Base-by-base conservation (phyloP, 2,888 invertebrate genomes). In the Patella pellucida region DNA sequence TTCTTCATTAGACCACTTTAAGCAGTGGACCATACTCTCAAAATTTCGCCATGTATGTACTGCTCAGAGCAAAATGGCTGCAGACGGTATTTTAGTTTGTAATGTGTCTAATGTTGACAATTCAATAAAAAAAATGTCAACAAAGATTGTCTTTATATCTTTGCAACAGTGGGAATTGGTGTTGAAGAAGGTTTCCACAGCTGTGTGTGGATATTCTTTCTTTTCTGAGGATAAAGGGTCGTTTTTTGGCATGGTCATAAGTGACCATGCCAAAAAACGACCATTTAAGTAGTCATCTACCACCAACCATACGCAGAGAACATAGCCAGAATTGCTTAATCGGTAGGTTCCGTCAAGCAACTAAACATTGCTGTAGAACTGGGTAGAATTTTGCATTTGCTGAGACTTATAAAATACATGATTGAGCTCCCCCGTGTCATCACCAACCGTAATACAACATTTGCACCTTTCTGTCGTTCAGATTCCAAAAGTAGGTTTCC, bases 281-380 rank as follows among this genome's bases (percentile, higher is more conserved):
- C 56, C 56, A 7, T 56, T 56, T 19, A 56, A 56, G 19, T 56
- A n/a, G 19, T 56, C n/a, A 56, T 56, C 56, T 19, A 56, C 56
- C n/a, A n/a, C 56, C 19, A 56, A 56, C 56, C 56, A 56, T 14
- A 56, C 19, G 19, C n/a, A 56, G 16, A 56, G 15, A 2, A 56
- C 56, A 56, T 56, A 56, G 19, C 56, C 62, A 62, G 62, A 62
- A 62, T 62, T 62, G 19, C 62, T 62, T 41, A 56, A 19, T 56
- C 56, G 56, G 12, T 56, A 56, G 56, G 56, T 56, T 56, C 56
- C 56, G 56, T 56, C 56, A 16, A 56, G 56, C 19, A 56, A 16
- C 1, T n/a, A 19, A 14, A 56, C 19, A 56, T 56, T 56, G 56
- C 56, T 56, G 16, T 56, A 56, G 56, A 56, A n/a, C n/a, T 56